These are phyloP conservation scores for Pipistrellus pipistrellus DNA, from an alignment of 2,797 vertebrate species.

Conservation along the genomic window DNA sequence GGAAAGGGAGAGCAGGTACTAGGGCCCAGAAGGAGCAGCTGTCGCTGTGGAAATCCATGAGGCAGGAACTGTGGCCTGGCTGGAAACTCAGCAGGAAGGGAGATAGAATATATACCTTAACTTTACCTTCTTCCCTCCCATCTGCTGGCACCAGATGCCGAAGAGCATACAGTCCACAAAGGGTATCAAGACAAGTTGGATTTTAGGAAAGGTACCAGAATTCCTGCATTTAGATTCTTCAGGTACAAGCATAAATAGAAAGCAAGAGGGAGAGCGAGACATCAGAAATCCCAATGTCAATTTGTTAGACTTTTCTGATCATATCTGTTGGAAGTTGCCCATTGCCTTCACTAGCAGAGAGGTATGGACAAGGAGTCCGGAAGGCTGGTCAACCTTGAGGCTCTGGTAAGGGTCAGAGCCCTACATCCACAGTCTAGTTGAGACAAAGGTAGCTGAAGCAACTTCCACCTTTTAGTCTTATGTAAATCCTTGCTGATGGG, in stretches of 20 bases:
- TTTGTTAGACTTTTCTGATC: not conserved
- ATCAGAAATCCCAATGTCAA: not conserved
- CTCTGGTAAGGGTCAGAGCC: no score
- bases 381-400: no score
- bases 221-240: not conserved
- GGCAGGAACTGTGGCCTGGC: not conserved
- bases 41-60: not conserved
- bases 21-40: not conserved
- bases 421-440: no score
- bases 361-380: no score
- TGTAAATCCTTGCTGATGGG: no score
- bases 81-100: not conserved
- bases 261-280: not conserved
- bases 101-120: not conserved
- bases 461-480: no score
- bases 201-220: conserved; percentile 14
- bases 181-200: not conserved
- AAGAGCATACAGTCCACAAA: not conserved
- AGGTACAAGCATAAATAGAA: conserved; percentile 20
- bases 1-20: not conserved
- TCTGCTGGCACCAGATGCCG: not conserved
- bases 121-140: not conserved
- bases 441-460: no score
- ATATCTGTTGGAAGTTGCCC: not conserved
- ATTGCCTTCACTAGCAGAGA: no score